Conservation (phyloP, 2,888 invertebrate genomes). For the Cryptus armator region DNA sequence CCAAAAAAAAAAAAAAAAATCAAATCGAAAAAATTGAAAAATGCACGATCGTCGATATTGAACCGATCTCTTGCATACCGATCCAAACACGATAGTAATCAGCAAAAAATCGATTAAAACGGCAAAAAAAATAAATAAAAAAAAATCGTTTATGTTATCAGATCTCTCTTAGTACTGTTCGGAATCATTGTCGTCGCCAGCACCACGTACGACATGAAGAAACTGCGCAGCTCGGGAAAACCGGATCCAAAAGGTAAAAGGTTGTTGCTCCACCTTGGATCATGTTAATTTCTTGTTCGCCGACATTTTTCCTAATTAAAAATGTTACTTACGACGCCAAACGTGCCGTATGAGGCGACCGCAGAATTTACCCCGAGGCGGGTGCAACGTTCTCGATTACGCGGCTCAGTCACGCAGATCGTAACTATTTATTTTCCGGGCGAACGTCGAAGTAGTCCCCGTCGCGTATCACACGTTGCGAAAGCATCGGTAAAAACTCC, state of each 20-base stretch:
- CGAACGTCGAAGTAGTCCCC: no score
- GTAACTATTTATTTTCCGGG: not conserved
- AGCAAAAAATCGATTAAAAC: no score
- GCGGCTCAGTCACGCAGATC: not conserved
- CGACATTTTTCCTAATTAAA: slow-evolving; percentile 51
- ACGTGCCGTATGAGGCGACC: no score
- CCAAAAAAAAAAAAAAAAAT: slow-evolving; percentile 6
- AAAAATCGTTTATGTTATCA: slow-evolving; percentile 47
- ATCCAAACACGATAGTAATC: no score
- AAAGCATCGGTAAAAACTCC: no score
- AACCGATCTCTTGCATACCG: no score
- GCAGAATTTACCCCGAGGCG: no score
- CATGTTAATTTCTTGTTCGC: slow-evolving; percentile 5
- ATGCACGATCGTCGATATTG: no score
- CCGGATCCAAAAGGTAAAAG: slow-evolving; percentile 72
- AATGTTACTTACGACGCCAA: no score
- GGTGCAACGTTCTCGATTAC: slow-evolving; percentile 7
- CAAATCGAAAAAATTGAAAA: not conserved
- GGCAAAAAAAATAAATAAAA: no score
- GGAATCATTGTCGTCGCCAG: slow-evolving; percentile 73
- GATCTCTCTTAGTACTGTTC: slow-evolving; percentile 73
- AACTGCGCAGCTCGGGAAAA: slow-evolving; percentile 66
- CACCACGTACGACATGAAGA: slow-evolving; percentile 79
- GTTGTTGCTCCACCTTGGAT: not conserved
- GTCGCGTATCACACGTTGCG: no score